A percentile compares a stretch with the other conserved stretches of the same genome.
phyloP scores from a whole-genome alignment of 1,140 invertebrate genomes.

The Cylas formicarius region DNA sequence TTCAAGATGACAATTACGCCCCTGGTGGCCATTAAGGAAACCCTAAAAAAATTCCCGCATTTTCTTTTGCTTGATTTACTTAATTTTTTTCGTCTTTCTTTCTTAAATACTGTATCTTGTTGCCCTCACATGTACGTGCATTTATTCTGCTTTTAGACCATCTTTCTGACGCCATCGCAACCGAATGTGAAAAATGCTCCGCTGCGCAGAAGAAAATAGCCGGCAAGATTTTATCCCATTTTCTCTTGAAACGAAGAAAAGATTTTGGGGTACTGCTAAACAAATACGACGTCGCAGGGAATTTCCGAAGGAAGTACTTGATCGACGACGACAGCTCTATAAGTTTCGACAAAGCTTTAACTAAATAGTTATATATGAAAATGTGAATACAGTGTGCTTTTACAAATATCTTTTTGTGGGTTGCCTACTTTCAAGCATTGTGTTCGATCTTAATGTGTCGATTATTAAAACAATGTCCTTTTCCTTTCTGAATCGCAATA shows the following conservation, averaged over 20 bases:
- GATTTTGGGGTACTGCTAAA: constrained; percentile 36
- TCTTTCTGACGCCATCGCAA: constrained; percentile 40
- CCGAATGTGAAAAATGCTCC: constrained; percentile 42
- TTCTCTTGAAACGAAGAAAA: constrained; percentile 37
- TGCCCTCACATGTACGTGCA: neutral
- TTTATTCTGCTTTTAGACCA: constrained; percentile 33
- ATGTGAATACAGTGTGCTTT: too few relatives aligned
- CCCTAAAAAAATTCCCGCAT: too few relatives aligned
- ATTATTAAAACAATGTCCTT: too few relatives aligned
- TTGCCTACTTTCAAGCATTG: too few relatives aligned
- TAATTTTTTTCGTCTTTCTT: too few relatives aligned
- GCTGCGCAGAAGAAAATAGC: constrained; percentile 37
- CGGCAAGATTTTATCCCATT: constrained; percentile 34
- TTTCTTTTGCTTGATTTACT: too few relatives aligned
- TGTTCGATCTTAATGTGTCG: constrained; percentile 4
- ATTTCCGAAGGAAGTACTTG: constrained; percentile 36
- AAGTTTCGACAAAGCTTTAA: constrained; percentile 9
- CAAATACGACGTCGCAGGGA: constrained; percentile 42
- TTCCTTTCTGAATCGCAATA: too few relatives aligned
- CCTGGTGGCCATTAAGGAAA: too few relatives aligned
- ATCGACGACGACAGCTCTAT: constrained; percentile 8
- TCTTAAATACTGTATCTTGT: too few relatives aligned
- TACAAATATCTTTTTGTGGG: too few relatives aligned
- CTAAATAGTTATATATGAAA: too few relatives aligned
- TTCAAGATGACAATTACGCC: too few relatives aligned